Conservation (phyloP, 2,888 invertebrate species). For the Entomobrya proxima region DNA sequence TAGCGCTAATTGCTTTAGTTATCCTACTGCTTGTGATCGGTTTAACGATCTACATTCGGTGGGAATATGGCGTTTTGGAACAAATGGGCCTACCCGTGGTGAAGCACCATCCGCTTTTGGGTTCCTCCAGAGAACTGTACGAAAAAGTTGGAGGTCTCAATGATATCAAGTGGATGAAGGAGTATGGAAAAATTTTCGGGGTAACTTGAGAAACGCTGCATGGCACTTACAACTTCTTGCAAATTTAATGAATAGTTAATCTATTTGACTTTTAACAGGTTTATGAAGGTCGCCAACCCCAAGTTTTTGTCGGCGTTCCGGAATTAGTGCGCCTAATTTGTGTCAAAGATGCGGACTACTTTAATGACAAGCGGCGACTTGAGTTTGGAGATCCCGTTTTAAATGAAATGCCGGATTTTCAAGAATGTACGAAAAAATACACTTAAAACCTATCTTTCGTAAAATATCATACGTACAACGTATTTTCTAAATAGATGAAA, state of each 20-base stretch:
- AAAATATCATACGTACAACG: neutral
- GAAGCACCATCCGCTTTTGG: conserved; percentile 65
- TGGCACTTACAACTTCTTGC: neutral
- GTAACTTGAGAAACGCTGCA: conserved; percentile 40
- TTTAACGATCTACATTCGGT: conserved; percentile 63
- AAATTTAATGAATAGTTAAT: neutral
- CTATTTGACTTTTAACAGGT: conserved; percentile 39
- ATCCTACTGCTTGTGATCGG: neutral
- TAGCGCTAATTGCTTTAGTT: neutral
- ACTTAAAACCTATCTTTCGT: neutral
- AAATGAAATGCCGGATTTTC: conserved; percentile 70
- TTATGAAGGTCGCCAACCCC: conserved; percentile 68
- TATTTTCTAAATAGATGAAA: conserved; percentile 59
- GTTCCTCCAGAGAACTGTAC: conserved; percentile 65
- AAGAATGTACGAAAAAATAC: conserved; percentile 30
- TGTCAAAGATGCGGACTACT: conserved; percentile 68
- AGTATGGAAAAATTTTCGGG: conserved; percentile 72
- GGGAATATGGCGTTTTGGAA: conserved; percentile 72
- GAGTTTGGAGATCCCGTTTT: conserved; percentile 66
- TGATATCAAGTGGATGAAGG: conserved; percentile 69
- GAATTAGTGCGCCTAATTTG: conserved; percentile 66
- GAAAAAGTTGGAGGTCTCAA: conserved; percentile 42
- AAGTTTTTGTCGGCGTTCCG: conserved; percentile 61
- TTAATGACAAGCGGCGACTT: conserved; percentile 53
- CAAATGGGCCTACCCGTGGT: conserved; percentile 69